Evolutionary conservation across 2,797 vertebrate species (phyloP).

Genomic region (Phataginus tetradactyla): DNA sequence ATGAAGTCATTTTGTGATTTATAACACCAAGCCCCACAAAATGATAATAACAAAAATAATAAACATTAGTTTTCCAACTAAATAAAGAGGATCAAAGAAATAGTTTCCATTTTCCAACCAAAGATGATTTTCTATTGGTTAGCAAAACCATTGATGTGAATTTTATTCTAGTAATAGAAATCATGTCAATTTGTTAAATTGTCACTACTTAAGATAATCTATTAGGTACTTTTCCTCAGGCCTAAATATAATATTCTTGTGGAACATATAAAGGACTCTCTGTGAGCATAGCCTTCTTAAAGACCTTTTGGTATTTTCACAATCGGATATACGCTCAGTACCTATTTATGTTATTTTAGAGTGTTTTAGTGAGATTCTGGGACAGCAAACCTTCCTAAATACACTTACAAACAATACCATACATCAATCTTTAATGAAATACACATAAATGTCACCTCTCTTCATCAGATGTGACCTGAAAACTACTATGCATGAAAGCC

Average conservation of each 20-base stretch:
- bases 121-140: not conserved
- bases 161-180: not conserved
- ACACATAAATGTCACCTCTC: slow-evolving; percentile 83
- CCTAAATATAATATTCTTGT: not conserved
- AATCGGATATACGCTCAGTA: not conserved
- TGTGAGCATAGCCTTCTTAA: not conserved
- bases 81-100: not conserved
- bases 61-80: not conserved
- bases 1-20: slow-evolving; percentile 25
- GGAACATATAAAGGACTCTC: not conserved
- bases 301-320: not conserved
- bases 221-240: slow-evolving; percentile 1
- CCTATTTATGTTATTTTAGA: not conserved
- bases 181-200: not conserved
- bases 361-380: not conserved
- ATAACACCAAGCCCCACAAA: not conserved
- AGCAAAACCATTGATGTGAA: not conserved
- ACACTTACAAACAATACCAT: not conserved
- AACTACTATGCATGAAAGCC: slow-evolving; percentile 89
- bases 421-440: slow-evolving; percentile 73
- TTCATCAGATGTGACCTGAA: slow-evolving; percentile 84
- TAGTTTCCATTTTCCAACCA: not conserved
- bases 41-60: not conserved
- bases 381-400: not conserved
- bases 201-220: not conserved